phyloP scores from a whole-genome alignment of 2,888 invertebrate genomes.

The Catocala fraxini region DNA sequence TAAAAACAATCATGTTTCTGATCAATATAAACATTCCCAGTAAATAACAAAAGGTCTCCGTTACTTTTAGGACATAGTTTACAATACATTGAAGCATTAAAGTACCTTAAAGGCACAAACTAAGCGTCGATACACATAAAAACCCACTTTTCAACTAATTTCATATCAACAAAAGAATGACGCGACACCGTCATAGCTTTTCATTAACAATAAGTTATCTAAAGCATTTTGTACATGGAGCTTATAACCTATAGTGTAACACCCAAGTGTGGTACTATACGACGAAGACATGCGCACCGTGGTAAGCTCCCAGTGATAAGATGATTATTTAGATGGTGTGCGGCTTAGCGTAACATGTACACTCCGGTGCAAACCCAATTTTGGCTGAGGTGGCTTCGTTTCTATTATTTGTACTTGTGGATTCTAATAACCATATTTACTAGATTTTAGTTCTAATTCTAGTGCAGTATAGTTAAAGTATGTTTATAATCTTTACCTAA shows the following conservation, averaged over 20 bases:
- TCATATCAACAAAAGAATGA: slow-evolving; percentile 25
- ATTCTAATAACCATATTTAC: not conserved
- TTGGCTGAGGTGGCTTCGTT: slow-evolving; percentile 38
- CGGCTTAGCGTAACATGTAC: slow-evolving; percentile 28
- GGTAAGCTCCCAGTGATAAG: slow-evolving; percentile 32
- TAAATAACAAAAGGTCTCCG: no score
- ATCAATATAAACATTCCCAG: no score
- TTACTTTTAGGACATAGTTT: no score
- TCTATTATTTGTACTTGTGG: slow-evolving; percentile 1
- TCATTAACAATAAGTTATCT: slow-evolving; percentile 4
- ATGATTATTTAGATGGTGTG: slow-evolving; percentile 33
- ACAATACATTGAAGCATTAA: no score
- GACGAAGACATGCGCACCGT: slow-evolving; percentile 36
- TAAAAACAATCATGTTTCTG: no score
- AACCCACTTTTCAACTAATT: not conserved
- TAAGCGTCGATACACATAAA: slow-evolving; percentile 8
- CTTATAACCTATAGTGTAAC: slow-evolving; percentile 19
- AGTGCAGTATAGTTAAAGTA: no score
- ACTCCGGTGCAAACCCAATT: slow-evolving; percentile 45
- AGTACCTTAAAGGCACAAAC: not conserved
- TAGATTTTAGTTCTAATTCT: no score
- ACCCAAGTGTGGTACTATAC: slow-evolving; percentile 32
- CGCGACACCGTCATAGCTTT: slow-evolving; percentile 31
- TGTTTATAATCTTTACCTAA: no score
- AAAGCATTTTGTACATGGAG: slow-evolving; percentile 17